Conservation (phyloP, 2,797 vertebrate species). For the Neomorphus geoffroyi region DNA sequence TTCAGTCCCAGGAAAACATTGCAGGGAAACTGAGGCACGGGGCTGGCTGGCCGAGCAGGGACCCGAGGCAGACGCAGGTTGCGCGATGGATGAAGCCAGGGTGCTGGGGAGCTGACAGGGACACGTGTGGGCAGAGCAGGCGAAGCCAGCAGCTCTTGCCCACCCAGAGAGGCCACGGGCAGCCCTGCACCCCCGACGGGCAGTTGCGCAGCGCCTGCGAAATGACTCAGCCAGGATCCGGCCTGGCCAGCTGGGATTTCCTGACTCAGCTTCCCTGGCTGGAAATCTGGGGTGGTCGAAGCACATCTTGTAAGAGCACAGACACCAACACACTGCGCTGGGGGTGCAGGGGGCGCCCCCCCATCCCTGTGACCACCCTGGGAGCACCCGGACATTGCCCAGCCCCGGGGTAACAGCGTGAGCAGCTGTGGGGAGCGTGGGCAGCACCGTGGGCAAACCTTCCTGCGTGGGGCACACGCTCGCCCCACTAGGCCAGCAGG, state of each 20-base stretch:
- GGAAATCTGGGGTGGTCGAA: not conserved
- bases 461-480: not conserved
- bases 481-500: too few species aligned
- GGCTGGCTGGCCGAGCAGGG: not conserved
- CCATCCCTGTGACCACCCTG: not conserved
- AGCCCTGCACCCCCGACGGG: not conserved
- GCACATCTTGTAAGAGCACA: not conserved
- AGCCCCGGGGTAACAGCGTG: fast-evolving
- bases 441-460: not conserved
- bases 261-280: constrained; percentile 25
- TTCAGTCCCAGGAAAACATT: not conserved
- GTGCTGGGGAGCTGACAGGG: fast-evolving
- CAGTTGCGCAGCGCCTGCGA: not conserved
- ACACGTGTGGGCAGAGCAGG: not conserved
- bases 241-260: constrained; percentile 35
- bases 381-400: not conserved
- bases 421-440: not conserved
- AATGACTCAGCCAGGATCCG: constrained; percentile 55
- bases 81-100: not conserved
- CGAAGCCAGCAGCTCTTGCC: not conserved
- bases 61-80: fast-evolving
- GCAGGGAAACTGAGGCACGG: not conserved
- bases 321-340: not conserved
- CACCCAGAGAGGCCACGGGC: not conserved
- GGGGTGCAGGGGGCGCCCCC: not conserved